Evolutionary conservation across 2,888 invertebrate species (phyloP).

Genomic region (Papilio gigon): DNA sequence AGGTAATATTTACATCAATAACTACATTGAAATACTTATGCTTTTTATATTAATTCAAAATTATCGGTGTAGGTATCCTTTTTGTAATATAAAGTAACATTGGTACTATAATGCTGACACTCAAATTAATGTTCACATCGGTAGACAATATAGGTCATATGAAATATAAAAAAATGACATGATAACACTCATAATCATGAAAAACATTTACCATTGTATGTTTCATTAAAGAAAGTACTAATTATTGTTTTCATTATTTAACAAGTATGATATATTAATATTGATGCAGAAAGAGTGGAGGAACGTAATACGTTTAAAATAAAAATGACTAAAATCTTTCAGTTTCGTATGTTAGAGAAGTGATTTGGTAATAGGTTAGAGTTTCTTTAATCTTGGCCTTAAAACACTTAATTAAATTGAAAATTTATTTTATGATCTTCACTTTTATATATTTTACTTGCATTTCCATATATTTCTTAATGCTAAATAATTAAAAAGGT

Average conservation of each 20-base stretch:
- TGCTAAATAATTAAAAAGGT: background rate
- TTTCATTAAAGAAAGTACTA: background rate
- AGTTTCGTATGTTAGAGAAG: background rate
- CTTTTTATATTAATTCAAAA: background rate
- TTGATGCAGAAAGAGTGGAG: background rate
- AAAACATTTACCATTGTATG: background rate
- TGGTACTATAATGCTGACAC: background rate
- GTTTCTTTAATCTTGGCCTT: background rate
- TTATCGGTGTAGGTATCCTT: background rate
- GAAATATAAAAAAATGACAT: too few species aligned
- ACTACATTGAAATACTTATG: background rate
- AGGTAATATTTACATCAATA: background rate
- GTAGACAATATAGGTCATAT: too few species aligned
- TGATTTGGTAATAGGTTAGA: too few species aligned
- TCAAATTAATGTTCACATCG: background rate
- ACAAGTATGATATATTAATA: background rate
- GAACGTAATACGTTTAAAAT: background rate
- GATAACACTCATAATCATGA: background rate
- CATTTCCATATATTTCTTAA: background rate
- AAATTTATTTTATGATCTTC: background rate
- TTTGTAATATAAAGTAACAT: background rate
- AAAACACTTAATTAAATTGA: background rate
- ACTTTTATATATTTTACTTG: background rate
- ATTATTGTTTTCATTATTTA: background rate
- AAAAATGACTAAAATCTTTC: background rate